A percentile compares a stretch with the other conserved stretches of the same genome.
Conservation (phyloP, 2,797 vertebrate species). For the Okamejei kenojei region DNA sequence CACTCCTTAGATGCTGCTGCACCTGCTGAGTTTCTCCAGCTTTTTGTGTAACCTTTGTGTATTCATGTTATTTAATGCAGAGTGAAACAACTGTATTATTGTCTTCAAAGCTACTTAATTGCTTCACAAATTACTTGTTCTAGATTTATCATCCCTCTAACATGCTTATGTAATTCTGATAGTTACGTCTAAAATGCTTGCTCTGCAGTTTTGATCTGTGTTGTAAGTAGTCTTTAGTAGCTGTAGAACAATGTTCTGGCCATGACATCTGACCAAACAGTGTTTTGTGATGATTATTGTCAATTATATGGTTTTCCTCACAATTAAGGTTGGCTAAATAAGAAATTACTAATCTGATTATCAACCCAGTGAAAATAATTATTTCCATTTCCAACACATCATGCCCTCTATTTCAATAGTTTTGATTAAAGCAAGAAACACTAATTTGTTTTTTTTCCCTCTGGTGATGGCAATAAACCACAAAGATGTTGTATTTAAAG, state of each 20-base stretch:
- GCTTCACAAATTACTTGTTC: not conserved
- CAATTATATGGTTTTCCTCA: not conserved
- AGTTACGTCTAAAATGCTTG: not conserved
- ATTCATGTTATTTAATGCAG: not conserved
- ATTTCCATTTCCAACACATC: not conserved
- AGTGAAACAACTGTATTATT: not conserved
- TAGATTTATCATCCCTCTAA: not conserved
- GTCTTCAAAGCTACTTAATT: slow-evolving; percentile 4
- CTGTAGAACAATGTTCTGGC: not conserved
- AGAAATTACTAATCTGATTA: not conserved
- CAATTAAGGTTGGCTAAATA: not conserved
- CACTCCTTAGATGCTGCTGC: no score
- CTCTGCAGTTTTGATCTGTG: not conserved
- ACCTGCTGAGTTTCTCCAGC: no score
- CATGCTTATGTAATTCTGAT: not conserved
- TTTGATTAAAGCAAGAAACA: not conserved
- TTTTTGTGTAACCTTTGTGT: no score
- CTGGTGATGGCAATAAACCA: not conserved
- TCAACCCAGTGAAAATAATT: slow-evolving; percentile 9
- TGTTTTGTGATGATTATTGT: not conserved
- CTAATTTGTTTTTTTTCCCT: not conserved
- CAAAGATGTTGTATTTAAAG: not conserved
- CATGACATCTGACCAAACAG: not conserved
- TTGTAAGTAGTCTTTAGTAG: not conserved
- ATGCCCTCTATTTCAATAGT: not conserved